Evolutionary conservation across 2,797 vertebrate species (phyloP), one percentile per base, ranked within the genome.

Genomic region (Buphagus erythrorhynchus): DNA sequence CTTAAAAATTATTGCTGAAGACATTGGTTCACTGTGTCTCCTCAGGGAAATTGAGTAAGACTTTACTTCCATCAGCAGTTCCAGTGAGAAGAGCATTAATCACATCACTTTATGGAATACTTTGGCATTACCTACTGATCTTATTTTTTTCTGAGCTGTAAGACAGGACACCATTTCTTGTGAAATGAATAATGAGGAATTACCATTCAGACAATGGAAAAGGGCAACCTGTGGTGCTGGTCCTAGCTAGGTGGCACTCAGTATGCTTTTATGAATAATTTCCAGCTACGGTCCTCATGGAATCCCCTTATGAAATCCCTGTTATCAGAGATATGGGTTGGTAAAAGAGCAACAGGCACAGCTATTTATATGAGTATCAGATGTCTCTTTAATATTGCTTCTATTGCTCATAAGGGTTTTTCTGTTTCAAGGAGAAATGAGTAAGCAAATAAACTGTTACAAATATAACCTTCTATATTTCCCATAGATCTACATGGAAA

Each of bases 1-100:
- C 79, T 82, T 95, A 94, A 97, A 96, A 97, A 89, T 94, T 92
- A 96, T 73, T 90, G 91, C 75, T 40, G 18, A 80, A 95, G 59
- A 72, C 78, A 73, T 28, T 81, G 71, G 90, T 94, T 97, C 85
- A 48, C 65, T 90, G 31, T 81, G 62, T 66, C 85, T 86, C 78
- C 46, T 74, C 54, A 33, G 90, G 59, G 63, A 88, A 96, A 90
- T 48, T 91, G 94, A 97, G 58, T 88, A 91, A 97, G 85, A 83
- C 80, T 77, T 92, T 95, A 96, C 90, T 94, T 97, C 91, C 88
- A 95, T 96, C 93, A 97, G 93, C 69, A 96, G 68, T 96, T 95
- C 93, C 88, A 91, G 58, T 81, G 85, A 93, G 73, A 95, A 95
- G 79, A 93, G 35, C 58, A 97, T 97, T 95, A 95, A 96, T 98